Evolutionary conservation across 2,797 vertebrate genomes (phyloP), one percentile per base, ranked within the genome.

Genomic region (Fistularia tabacaria): DNA sequence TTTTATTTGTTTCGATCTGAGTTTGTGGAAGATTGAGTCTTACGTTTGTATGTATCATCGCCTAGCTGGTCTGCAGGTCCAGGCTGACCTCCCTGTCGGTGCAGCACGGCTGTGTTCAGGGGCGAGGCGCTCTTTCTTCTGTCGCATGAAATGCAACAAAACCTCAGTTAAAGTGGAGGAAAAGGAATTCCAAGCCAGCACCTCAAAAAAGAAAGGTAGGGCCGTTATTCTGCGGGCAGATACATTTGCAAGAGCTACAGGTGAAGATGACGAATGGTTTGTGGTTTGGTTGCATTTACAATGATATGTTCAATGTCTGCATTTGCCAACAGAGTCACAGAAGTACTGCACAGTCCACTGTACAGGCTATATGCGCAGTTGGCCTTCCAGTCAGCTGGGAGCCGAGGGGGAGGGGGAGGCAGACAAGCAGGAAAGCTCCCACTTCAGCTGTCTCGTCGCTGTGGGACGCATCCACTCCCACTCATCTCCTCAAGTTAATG

Each of bases 291-390:
- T 45, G 8, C 45, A 14, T 49, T 1, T 52, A 12, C 14, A 6
- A 45, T 46, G 9, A 6, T 51, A 1, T 52, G 8, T 11, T 61
- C 51, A 66, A 7, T 51, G 9, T 61, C 6, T 70, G 1, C 9
- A 5, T 64, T 15, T 66, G 9, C 47, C 62, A 50, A 62, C 79
- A 98, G 96, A 96, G 82, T 92, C 90, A 1, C 93, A 92, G 77
- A 93, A 92, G 77, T 98, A 95, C 85, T 94, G 91, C 85, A 97
- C 95, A 3, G 88, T 98, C 62, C 94, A 98, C 85, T 98, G 93
- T 74, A 97, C 94, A 11, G 96, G 96, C 43, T 98, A 98, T 76
- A 86, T 98, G 91, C 93, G 93, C 80, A 94, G 90, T 78, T 98
- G 95, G 94, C 93, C 93, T 15, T 88, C 88, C 48, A 91, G 81